Evolutionary conservation across 2,888 invertebrate species (phyloP).

Genomic region (Rhynchonema sp.): DNA sequence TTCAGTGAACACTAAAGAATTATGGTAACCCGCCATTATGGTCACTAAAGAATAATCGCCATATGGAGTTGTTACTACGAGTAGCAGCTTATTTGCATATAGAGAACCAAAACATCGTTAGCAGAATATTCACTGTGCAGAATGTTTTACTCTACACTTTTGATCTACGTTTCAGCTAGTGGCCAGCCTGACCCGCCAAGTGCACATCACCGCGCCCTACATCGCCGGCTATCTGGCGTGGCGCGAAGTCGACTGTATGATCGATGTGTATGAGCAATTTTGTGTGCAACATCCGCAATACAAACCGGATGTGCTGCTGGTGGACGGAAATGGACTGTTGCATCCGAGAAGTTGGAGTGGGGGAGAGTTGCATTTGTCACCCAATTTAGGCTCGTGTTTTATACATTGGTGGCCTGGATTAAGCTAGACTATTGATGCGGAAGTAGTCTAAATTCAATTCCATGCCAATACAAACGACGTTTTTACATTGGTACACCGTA

Average conservation of each 20-base stretch:
- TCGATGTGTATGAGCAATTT: conserved; percentile 17
- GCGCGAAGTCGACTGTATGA: conserved; percentile 30
- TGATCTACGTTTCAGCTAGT: conserved; percentile 19
- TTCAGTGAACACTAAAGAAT: no score
- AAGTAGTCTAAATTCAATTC: no score
- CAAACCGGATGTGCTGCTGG: conserved; percentile 31
- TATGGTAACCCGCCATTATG: no score
- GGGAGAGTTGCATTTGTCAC: neutral
- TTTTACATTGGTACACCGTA: no score
- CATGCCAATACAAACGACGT: no score
- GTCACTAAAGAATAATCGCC: neutral
- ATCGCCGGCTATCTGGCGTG: conserved; percentile 35
- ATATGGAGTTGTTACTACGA: neutral
- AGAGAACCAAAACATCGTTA: no score
- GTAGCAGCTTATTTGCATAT: no score
- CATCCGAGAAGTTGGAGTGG: conserved; percentile 33
- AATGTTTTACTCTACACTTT: neutral
- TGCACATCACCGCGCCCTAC: conserved; percentile 19
- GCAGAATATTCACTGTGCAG: no score
- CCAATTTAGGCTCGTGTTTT: no score
- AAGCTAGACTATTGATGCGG: no score
- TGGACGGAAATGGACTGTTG: conserved; percentile 35
- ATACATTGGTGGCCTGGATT: no score
- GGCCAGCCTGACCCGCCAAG: neutral
- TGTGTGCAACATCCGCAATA: conserved; percentile 18